A percentile compares a stretch with the other conserved stretches of the same genome.
Evolutionary conservation across 2,888 invertebrate species (phyloP).

Genomic region (Stegana nigrithorax): DNA sequence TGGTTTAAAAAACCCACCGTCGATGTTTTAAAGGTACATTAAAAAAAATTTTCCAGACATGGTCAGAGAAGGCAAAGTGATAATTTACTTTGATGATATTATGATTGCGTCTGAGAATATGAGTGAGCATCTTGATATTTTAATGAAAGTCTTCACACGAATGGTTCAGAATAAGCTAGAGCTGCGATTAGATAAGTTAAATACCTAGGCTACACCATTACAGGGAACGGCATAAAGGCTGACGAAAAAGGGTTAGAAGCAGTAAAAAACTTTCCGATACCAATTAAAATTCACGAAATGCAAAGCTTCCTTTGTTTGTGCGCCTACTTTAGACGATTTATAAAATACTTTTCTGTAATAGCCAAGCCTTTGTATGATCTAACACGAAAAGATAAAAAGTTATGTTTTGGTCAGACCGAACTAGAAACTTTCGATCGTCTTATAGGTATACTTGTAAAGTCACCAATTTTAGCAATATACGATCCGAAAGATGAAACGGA

Average conservation of each 20-base stretch:
- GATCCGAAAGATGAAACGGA: not conserved
- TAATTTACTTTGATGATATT: not conserved
- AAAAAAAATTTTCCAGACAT: not conserved
- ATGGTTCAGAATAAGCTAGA: not conserved
- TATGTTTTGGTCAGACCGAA: not conserved
- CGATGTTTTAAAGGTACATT: not conserved
- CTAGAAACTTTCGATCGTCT: not conserved
- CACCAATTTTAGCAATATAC: constrained; percentile 1
- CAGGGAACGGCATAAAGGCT: constrained; percentile 1
- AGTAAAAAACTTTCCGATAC: no score
- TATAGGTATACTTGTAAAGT: not conserved
- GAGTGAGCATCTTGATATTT: not conserved
- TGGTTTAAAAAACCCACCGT: not conserved
- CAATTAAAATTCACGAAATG: no score
- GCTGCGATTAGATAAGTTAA: constrained; percentile 1
- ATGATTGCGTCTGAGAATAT: not conserved
- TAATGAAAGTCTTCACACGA: not conserved
- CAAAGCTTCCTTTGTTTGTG: no score
- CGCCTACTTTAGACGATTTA: no score
- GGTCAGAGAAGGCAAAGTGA: not conserved
- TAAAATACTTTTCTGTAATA: constrained; percentile 9
- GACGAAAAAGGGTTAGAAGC: no score
- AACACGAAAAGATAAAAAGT: not conserved
- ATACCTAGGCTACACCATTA: not conserved
- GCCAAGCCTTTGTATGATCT: constrained; percentile 14